A percentile compares a stretch with the other conserved stretches of the same genome.
These are phyloP conservation scores for Macrophya annulata DNA, from an alignment of 2,888 invertebrate species.

Conservation along the genomic window DNA sequence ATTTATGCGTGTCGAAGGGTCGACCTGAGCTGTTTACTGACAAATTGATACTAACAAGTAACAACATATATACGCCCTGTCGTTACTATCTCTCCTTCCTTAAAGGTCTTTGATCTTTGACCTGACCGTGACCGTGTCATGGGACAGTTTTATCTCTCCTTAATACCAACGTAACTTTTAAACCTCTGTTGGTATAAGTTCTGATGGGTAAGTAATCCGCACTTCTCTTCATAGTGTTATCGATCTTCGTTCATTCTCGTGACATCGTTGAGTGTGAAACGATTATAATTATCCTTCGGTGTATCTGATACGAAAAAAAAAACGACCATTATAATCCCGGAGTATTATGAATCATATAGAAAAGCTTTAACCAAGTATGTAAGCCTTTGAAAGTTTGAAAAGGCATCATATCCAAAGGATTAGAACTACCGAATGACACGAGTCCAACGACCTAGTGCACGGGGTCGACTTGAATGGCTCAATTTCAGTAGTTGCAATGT, in stretches of 20 bases:
- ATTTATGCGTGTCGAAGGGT: constrained; percentile 11
- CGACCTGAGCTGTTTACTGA: background rate
- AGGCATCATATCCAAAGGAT: constrained; percentile 14
- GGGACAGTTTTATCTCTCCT: background rate
- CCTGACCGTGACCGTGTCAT: background rate
- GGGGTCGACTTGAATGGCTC: constrained; percentile 44
- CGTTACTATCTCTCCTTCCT: background rate
- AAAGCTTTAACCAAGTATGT: constrained; percentile 15
- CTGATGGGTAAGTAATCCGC: constrained; percentile 1
- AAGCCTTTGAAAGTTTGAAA: constrained; percentile 12
- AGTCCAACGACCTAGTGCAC: constrained; percentile 33
- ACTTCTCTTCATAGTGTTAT: background rate
- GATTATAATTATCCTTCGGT: constrained; percentile 8
- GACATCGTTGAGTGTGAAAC: background rate
- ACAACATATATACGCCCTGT: background rate
- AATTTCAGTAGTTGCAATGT: constrained; percentile 32
- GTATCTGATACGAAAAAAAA: background rate
- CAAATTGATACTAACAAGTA: constrained; percentile 30
- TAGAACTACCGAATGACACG: constrained; percentile 12
- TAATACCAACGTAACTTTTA: background rate
- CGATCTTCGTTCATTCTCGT: constrained; percentile 12
- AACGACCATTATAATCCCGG: background rate
- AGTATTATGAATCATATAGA: background rate
- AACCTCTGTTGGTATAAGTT: background rate
- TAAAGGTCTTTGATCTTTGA: background rate